These are phyloP conservation scores for Propithecus deckenii DNA, from an alignment of 2,797 vertebrate species.

Conservation along the genomic window DNA sequence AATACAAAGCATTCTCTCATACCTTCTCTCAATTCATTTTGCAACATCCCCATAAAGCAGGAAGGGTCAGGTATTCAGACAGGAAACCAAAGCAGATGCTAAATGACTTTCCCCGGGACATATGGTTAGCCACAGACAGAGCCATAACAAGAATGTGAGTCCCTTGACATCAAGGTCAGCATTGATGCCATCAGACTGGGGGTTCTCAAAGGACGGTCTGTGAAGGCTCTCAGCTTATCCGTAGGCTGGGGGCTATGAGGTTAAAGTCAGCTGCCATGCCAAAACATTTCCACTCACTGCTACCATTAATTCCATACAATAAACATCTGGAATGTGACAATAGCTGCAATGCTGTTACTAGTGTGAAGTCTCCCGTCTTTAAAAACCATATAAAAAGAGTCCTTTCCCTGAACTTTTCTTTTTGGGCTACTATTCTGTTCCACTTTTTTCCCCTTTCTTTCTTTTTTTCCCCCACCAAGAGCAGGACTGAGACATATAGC, in stretches of 20 bases:
- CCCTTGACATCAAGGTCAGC: constrained; percentile 61
- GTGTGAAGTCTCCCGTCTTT: background rate
- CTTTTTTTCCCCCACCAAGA: background rate
- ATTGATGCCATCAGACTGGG: constrained; percentile 9
- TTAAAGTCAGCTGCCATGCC: background rate
- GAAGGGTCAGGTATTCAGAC: constrained; percentile 73
- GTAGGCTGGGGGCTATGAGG: background rate
- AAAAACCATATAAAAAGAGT: background rate
- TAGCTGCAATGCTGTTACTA: background rate
- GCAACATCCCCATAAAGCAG: constrained; percentile 48
- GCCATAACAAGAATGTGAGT: constrained; percentile 58
- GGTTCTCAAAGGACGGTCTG: constrained; percentile 52
- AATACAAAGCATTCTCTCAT: constrained; percentile 71
- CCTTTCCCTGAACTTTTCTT: constrained; percentile 1
- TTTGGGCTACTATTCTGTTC: background rate
- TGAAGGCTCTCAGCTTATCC: constrained; percentile 7
- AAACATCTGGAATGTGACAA: background rate
- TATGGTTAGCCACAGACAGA: constrained; percentile 64
- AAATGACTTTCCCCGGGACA: constrained; percentile 62
- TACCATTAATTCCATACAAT: background rate
- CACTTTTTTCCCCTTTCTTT: background rate
- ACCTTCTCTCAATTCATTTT: constrained; percentile 37
- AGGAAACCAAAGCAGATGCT: constrained; percentile 71
- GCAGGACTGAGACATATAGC: background rate
- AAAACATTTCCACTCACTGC: background rate